These are phyloP conservation scores for Aplochiton taeniatus DNA, from an alignment of 2,797 vertebrate genomes.

Conservation along the genomic window DNA sequence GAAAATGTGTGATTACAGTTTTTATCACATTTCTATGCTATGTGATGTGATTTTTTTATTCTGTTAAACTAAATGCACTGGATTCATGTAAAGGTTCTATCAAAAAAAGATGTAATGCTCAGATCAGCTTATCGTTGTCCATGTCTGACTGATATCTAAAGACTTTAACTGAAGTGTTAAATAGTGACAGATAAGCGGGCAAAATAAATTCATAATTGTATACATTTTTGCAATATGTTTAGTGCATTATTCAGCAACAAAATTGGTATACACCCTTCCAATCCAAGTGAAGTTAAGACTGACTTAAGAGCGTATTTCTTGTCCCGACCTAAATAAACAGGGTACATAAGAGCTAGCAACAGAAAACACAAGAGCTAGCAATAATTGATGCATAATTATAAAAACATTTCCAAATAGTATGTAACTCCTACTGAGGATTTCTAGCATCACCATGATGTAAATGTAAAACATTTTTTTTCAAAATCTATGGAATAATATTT, in stretches of 20 bases:
- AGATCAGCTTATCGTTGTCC: constrained; percentile 34
- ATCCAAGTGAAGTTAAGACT: constrained; percentile 31
- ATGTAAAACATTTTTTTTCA: not conserved
- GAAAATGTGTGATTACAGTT: constrained; percentile 31
- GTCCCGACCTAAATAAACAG: no score
- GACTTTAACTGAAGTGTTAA: constrained; percentile 59
- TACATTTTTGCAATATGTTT: constrained; percentile 46
- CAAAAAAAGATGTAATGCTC: constrained; percentile 5
- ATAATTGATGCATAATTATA: constrained; percentile 11
- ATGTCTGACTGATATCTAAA: constrained; percentile 49
- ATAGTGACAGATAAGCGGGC: constrained; percentile 48
- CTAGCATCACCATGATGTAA: constrained; percentile 33
- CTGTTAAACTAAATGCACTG: constrained; percentile 28
- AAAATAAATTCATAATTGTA: constrained; percentile 58
- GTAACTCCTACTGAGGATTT: no score
- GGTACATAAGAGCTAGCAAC: constrained; percentile 3
- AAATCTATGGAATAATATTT: constrained; percentile 40
- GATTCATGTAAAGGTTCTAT: constrained; percentile 12
- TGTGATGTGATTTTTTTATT: constrained; percentile 1
- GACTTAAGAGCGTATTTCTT: constrained; percentile 2
- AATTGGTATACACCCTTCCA: constrained; percentile 51
- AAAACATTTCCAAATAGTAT: constrained; percentile 5
- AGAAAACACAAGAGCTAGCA: constrained; percentile 31
- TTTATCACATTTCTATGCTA: constrained; percentile 23
- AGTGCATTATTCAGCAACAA: constrained; percentile 66